Evolutionary conservation across 2,888 invertebrate genomes (phyloP).

Genomic region (Osedax frankpressi): DNA sequence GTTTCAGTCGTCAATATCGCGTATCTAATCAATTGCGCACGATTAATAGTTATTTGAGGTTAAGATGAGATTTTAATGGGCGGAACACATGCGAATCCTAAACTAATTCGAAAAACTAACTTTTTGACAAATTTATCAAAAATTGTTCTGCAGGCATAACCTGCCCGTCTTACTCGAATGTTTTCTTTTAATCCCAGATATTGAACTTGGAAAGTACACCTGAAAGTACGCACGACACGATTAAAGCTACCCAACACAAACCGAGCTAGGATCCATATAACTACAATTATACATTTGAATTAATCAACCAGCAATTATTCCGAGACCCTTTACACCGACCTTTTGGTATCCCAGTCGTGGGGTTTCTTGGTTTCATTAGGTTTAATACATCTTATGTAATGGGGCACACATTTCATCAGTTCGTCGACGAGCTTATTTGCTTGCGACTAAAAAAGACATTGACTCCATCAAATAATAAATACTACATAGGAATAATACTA

Average conservation of each 20-base stretch:
- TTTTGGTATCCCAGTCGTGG: constrained; percentile 55
- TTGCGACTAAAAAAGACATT: constrained; percentile 48
- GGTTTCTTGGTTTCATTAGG: constrained; percentile 59
- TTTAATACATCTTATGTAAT: constrained; percentile 60
- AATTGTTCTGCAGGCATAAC: constrained; percentile 56
- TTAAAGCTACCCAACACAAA: constrained; percentile 53
- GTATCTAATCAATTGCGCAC: constrained; percentile 53
- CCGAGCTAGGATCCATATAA: neutral
- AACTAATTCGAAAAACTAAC: constrained; percentile 30
- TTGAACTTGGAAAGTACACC: constrained; percentile 50
- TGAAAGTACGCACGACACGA: neutral
- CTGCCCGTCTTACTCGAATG: constrained; percentile 57
- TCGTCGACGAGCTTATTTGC: constrained; percentile 57
- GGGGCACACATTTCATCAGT: constrained; percentile 57
- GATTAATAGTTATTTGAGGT: constrained; percentile 7
- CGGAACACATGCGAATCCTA: neutral
- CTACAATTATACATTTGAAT: neutral
- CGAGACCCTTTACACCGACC: constrained; percentile 28
- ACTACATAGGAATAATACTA: too few relatives aligned
- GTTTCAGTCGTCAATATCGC: constrained; percentile 56
- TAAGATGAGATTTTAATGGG: neutral
- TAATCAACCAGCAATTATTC: neutral
- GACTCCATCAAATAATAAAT: neutral
- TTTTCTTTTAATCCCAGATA: constrained; percentile 60
- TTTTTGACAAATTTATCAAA: constrained; percentile 55